phyloP scores from a whole-genome alignment of 2,113 vertebrate genomes.

The Petrocephalus zakoni region DNA sequence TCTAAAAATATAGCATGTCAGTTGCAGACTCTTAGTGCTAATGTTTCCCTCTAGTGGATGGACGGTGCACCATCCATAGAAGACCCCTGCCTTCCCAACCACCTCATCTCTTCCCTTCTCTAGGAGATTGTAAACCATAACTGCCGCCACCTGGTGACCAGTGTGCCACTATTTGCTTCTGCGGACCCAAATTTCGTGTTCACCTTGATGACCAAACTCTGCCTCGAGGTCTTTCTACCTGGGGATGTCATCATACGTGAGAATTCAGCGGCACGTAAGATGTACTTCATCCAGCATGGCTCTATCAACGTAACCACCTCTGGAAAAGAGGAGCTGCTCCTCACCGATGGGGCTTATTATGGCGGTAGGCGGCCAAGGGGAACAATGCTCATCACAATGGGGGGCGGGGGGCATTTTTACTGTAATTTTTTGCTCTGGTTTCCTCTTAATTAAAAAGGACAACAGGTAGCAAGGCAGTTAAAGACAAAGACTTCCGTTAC shows the following conservation, averaged over 20 bases:
- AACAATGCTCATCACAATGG: background rate
- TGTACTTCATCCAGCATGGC: slow-evolving; percentile 98
- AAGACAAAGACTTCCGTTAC: background rate
- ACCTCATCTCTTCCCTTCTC: slow-evolving; percentile 24
- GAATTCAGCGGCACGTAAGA: slow-evolving; percentile 88
- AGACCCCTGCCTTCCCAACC: background rate
- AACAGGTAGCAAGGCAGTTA: background rate
- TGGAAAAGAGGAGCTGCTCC: slow-evolving; percentile 77
- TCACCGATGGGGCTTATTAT: slow-evolving; percentile 91
- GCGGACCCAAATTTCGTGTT: slow-evolving; percentile 96
- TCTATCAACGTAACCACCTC: slow-evolving; percentile 82
- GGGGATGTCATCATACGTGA: slow-evolving; percentile 86
- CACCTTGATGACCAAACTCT: slow-evolving; percentile 86
- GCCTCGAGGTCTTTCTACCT: slow-evolving; percentile 91
- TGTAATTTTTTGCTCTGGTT: background rate
- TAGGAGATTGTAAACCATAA: slow-evolving; percentile 97
- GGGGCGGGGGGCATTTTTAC: background rate
- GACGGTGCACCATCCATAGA: background rate
- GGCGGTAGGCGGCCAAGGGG: slow-evolving; percentile 71
- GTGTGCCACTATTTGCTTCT: slow-evolving; percentile 94
- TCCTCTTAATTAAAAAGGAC: background rate
- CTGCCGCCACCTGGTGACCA: slow-evolving; percentile 87
- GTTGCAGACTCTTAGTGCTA: background rate
- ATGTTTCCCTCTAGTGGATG: background rate
- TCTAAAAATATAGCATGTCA: background rate